Evolutionary conservation across 2,113 vertebrate genomes (phyloP).

Genomic region (Burhinus bistriatus): DNA sequence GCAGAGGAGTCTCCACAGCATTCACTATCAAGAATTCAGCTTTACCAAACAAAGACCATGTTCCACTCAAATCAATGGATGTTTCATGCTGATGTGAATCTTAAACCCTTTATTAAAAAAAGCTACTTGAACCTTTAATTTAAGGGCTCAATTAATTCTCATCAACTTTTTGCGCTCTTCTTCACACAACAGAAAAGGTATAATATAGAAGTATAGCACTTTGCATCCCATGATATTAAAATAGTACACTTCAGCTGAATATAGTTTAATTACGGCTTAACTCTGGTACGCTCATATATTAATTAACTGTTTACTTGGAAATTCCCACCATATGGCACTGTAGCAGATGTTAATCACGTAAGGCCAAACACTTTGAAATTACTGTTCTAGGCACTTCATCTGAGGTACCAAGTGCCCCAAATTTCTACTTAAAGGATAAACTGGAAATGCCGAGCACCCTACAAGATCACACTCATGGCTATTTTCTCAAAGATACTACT

Average conservation of each 20-base stretch:
- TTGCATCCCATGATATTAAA: not conserved
- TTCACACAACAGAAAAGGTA: not conserved
- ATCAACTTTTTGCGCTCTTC: not conserved
- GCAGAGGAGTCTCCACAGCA: not conserved
- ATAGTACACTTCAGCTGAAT: conserved; percentile 5
- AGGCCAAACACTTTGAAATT: conserved; percentile 36
- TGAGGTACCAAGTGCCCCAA: conserved; percentile 8
- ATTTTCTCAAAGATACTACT: not conserved
- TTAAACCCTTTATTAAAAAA: not conserved
- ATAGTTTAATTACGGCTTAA: conserved; percentile 46
- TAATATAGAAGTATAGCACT: not conserved
- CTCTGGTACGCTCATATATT: not conserved
- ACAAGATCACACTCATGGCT: not conserved
- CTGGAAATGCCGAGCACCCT: not conserved
- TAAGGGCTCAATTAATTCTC: not conserved
- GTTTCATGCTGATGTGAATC: not conserved
- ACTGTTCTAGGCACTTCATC: conserved; percentile 18
- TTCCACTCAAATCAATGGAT: not conserved
- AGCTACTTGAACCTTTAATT: not conserved
- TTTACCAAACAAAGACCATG: not conserved
- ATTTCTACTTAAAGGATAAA: not conserved
- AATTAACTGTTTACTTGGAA: conserved; percentile 65
- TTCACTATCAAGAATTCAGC: not conserved
- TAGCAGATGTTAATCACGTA: conserved; percentile 54
- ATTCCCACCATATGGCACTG: conserved; percentile 55